phyloP scores from a whole-genome alignment of 2,888 invertebrate genomes.

The Bunonema sp. region DNA sequence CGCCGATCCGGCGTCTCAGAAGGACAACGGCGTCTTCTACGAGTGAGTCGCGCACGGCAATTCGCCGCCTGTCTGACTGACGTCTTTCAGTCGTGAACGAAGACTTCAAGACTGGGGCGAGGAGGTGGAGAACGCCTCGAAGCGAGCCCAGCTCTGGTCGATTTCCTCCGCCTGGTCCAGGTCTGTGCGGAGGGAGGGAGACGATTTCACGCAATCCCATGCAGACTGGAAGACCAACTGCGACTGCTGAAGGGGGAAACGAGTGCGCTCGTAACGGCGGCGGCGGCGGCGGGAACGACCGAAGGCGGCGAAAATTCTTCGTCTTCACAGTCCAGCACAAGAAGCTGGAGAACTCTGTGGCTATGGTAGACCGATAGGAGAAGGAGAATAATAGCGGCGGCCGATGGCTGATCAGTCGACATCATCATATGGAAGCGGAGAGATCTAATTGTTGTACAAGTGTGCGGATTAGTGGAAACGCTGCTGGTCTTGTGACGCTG shows the following conservation, averaged over 20 bases:
- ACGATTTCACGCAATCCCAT: not conserved
- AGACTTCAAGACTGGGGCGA: conserved; percentile 23
- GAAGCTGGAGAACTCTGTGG: conserved; percentile 13
- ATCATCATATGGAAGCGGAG: no score
- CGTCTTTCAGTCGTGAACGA: conserved; percentile 27
- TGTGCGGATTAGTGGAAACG: no score
- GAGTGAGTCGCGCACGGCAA: conserved; percentile 14
- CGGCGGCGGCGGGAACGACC: conserved; percentile 2
- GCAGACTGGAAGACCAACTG: not conserved
- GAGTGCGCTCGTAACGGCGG: no score
- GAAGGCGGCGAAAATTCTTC: no score
- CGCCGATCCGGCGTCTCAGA: conserved; percentile 25
- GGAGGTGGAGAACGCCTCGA: conserved; percentile 14
- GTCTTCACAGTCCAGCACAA: no score
- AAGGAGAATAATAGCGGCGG: no score
- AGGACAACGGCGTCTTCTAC: conserved; percentile 24
- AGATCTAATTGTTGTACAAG: no score
- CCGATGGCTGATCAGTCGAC: no score
- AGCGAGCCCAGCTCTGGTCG: conserved; percentile 27
- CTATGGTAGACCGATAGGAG: no score
- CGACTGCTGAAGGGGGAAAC: not conserved
- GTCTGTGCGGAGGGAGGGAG: not conserved
- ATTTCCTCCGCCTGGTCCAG: conserved; percentile 20
- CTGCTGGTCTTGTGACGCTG: no score
- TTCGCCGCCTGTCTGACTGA: not conserved